A percentile compares a stretch with the other conserved stretches of the same genome.
Evolutionary conservation across 2,113 vertebrate genomes (phyloP).

Genomic region (Hassar affinis): DNA sequence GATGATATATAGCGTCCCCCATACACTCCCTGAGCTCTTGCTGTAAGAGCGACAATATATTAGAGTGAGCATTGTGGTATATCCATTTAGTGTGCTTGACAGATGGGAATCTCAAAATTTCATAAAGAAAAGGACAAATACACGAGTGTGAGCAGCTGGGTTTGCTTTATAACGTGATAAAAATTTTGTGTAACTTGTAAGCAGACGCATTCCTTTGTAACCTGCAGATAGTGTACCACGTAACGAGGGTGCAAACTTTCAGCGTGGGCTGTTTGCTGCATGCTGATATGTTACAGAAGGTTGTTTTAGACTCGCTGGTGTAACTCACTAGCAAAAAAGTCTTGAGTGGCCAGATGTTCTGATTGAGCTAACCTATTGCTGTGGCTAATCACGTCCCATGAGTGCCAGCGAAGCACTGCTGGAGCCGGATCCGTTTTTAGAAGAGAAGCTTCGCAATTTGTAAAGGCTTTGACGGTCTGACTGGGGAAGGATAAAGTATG

Average conservation of each 20-base stretch:
- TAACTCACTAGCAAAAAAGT: neutral
- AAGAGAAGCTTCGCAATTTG: neutral
- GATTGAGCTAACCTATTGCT: neutral
- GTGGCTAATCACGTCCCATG: neutral
- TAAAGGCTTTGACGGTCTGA: conserved; percentile 2
- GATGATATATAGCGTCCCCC: too few relatives aligned
- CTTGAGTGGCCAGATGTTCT: neutral
- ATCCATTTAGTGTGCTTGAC: neutral
- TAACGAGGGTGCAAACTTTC: neutral
- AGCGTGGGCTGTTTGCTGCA: neutral
- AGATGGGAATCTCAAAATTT: neutral
- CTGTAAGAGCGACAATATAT: neutral
- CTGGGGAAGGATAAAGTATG: neutral
- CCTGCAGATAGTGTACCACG: neutral
- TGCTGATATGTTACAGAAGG: neutral
- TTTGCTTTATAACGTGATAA: neutral
- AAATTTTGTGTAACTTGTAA: neutral
- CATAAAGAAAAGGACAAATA: neutral
- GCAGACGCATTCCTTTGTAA: neutral
- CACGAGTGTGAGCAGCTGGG: neutral
- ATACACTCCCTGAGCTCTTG: neutral
- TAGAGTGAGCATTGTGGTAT: neutral
- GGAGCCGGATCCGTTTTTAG: too few relatives aligned
- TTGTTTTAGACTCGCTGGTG: neutral
- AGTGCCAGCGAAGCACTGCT: neutral